Evolutionary conservation across 35 echinoderm and acorn worm species (phyloP).

Genomic region (Diadema setosum): DNA sequence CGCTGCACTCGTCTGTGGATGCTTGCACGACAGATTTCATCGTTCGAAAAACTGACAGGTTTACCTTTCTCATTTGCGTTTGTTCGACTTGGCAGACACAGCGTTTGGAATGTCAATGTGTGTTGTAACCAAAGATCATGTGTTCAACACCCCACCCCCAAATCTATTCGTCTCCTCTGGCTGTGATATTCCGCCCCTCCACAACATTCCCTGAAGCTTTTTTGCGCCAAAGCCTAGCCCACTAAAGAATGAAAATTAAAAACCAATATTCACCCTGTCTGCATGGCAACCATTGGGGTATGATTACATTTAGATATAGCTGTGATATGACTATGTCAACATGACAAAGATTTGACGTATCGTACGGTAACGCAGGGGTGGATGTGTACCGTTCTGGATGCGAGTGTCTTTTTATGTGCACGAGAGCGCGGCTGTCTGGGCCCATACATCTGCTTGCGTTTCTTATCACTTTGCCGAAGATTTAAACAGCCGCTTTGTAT

Average conservation of each 20-base stretch:
- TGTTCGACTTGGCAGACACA: neutral
- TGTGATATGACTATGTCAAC: neutral
- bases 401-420: neutral
- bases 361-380: neutral
- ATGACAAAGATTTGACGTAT: neutral
- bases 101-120: neutral
- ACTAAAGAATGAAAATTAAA: neutral
- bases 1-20: neutral
- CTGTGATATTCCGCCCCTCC: too few species aligned
- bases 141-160: neutral
- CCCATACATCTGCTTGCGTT: neutral
- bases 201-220: too few species aligned
- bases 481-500: neutral
- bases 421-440: neutral
- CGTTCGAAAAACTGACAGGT: neutral
- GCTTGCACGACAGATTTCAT: neutral
- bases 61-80: conserved; percentile 6
- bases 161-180: too few species aligned
- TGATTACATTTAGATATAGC: conserved; percentile 4
- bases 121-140: neutral
- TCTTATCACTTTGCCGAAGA: neutral
- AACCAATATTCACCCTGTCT: neutral
- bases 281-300: neutral
- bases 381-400: neutral
- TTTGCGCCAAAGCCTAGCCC: too few species aligned